These are phyloP conservation scores for Dendronephthya gigantea DNA, from an alignment of 64 coral and sea anemone species.

Conservation along the genomic window DNA sequence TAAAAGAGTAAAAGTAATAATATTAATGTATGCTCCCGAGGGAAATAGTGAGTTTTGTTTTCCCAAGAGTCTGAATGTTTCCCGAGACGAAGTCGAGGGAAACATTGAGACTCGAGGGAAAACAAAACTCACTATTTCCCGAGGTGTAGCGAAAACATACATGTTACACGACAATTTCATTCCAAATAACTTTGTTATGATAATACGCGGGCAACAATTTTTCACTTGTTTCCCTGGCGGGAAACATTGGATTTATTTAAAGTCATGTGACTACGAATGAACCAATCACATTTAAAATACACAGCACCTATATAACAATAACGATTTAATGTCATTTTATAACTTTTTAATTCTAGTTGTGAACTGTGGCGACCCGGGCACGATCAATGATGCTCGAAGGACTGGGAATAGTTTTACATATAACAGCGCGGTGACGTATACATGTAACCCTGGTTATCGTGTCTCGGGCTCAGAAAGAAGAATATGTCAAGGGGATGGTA, in stretches of 20 bases:
- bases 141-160: no score
- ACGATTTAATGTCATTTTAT: neutral
- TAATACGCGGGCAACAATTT: no score
- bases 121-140: no score
- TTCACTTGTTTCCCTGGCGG: no score
- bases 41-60: no score
- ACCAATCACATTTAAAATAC: neutral
- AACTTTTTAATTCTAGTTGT: constrained; percentile 22
- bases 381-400: constrained; percentile 12
- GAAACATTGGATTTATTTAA: no score
- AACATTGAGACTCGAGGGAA: no score
- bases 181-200: no score
- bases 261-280: no score
- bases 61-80: no score
- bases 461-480: constrained; percentile 38
- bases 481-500: constrained; percentile 28
- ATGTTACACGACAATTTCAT: no score
- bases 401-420: constrained; percentile 27
- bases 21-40: neutral
- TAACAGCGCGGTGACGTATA: constrained; percentile 32
- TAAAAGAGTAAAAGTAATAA: neutral
- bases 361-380: constrained; percentile 22
- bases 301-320: neutral
- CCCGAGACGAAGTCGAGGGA: no score
- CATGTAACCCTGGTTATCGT: constrained; percentile 35